These are phyloP conservation scores for Glareola pratincola DNA, from an alignment of 2,113 vertebrate genomes.

Conservation along the genomic window DNA sequence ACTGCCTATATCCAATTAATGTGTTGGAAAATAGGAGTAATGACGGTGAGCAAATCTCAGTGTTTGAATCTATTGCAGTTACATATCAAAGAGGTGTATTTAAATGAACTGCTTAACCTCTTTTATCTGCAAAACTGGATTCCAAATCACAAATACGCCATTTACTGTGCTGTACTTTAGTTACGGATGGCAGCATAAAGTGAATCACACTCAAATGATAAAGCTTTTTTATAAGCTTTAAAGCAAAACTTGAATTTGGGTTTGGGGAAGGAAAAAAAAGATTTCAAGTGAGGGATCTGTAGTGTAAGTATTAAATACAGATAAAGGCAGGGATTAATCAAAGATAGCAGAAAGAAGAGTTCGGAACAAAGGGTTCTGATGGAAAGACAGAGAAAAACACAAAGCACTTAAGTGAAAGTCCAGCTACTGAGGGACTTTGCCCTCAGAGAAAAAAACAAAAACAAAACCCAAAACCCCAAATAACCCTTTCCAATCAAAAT, in stretches of 20 bases:
- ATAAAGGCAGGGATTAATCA: not conserved
- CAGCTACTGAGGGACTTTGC: not conserved
- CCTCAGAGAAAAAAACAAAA: not conserved
- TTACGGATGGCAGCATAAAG: not conserved
- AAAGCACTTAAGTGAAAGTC: not conserved
- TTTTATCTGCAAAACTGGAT: constrained; percentile 5
- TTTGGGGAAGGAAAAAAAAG: not conserved
- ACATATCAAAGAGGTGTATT: not conserved
- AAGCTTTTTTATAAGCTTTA: not conserved
- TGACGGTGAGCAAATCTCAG: not conserved
- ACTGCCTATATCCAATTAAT: not conserved
- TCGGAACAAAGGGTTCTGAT: not conserved
- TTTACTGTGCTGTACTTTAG: not conserved
- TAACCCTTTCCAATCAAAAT: not conserved
- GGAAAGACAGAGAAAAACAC: not conserved
- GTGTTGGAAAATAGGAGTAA: not conserved
- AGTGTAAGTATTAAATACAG: not conserved
- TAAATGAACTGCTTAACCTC: not conserved
- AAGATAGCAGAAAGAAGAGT: not conserved
- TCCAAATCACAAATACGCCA: not conserved
- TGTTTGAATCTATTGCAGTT: not conserved
- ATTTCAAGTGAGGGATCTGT: not conserved
- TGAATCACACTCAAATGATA: not conserved
- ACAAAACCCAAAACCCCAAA: not conserved
- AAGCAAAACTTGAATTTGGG: not conserved